These are phyloP conservation scores for Kryptopterus vitreolus DNA, from an alignment of 2,797 vertebrate genomes.

Conservation along the genomic window DNA sequence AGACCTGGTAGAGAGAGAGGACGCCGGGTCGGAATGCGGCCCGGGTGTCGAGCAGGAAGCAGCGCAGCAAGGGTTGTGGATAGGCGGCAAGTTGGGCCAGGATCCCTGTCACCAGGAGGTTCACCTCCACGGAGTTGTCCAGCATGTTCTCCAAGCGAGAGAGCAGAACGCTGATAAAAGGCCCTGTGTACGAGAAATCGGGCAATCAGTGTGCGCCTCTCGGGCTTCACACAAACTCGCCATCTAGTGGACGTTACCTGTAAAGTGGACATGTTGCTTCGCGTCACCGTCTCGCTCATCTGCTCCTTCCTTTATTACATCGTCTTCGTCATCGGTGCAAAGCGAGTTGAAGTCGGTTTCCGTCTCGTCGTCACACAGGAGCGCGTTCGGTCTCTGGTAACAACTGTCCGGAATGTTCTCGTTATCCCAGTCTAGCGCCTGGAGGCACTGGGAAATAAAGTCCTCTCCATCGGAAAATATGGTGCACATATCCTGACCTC, in stretches of 20 bases:
- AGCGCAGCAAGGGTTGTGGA: constrained; percentile 89
- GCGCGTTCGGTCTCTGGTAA: constrained; percentile 58
- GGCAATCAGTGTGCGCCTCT: neutral
- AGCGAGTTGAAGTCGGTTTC: constrained; percentile 67
- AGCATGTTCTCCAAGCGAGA: constrained; percentile 95
- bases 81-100: constrained; percentile 90
- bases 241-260: constrained; percentile 73
- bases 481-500: neutral
- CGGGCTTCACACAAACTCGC: neutral
- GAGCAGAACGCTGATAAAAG: constrained; percentile 92
- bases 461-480: constrained; percentile 62
- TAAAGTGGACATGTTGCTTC: constrained; percentile 77
- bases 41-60: constrained; percentile 87
- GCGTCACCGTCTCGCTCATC: constrained; percentile 23
- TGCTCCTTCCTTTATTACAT: constrained; percentile 33
- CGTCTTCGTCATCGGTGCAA: constrained; percentile 52
- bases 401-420: constrained; percentile 60
- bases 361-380: constrained; percentile 66
- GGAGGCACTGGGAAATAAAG: constrained; percentile 83
- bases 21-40: constrained; percentile 77
- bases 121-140: constrained; percentile 91
- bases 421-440: constrained; percentile 79
- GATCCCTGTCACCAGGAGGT: constrained; percentile 92
- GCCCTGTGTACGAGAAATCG: constrained; percentile 74
- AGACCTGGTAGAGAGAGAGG: constrained; percentile 88